Percentiles rank a stretch among this genome's conserved stretches.
Conservation (phyloP, 2,888 invertebrate genomes). For the Metalampra italica region DNA sequence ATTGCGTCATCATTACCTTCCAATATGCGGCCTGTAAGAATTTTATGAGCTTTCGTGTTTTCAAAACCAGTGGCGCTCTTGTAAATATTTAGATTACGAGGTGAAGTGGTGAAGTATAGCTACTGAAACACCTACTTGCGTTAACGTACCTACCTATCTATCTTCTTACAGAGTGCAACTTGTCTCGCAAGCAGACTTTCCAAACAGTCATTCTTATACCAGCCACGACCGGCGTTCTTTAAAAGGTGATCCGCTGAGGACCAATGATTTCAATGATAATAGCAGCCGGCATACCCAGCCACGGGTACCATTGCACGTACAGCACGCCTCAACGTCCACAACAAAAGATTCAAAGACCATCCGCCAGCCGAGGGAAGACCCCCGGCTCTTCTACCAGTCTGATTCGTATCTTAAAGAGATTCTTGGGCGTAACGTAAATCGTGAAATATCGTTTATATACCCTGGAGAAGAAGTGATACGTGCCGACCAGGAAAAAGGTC, state of each 20-base stretch:
- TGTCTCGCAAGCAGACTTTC: conserved; percentile 18
- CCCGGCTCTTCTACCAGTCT: conserved; percentile 65
- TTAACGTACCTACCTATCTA: too few species aligned
- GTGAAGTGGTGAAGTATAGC: conserved; percentile 12
- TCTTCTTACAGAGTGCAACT: conserved; percentile 41
- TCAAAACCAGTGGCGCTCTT: conserved; percentile 21
- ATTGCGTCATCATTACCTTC: conserved; percentile 52
- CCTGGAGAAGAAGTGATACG: conserved; percentile 52
- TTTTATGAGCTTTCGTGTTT: conserved; percentile 23
- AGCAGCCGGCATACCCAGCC: conserved; percentile 46
- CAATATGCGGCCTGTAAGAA: conserved; percentile 13
- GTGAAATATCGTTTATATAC: conserved; percentile 51
- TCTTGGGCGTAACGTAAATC: conserved; percentile 46
- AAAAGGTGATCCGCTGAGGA: conserved; percentile 25
- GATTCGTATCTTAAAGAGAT: conserved; percentile 60
- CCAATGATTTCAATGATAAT: conserved; percentile 62
- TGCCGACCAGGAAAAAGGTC: conserved; percentile 25
- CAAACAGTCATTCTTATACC: conserved; percentile 11
- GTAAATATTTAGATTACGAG: conserved; percentile 41
- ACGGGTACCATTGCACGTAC: conserved; percentile 38
- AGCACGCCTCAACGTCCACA: conserved; percentile 36
- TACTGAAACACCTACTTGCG: neutral
- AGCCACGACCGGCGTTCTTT: conserved; percentile 33
- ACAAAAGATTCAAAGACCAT: conserved; percentile 25
- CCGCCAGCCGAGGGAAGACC: conserved; percentile 63